Conservation (phyloP, 2,797 vertebrate species). For the Ispidina lecontei region DNA sequence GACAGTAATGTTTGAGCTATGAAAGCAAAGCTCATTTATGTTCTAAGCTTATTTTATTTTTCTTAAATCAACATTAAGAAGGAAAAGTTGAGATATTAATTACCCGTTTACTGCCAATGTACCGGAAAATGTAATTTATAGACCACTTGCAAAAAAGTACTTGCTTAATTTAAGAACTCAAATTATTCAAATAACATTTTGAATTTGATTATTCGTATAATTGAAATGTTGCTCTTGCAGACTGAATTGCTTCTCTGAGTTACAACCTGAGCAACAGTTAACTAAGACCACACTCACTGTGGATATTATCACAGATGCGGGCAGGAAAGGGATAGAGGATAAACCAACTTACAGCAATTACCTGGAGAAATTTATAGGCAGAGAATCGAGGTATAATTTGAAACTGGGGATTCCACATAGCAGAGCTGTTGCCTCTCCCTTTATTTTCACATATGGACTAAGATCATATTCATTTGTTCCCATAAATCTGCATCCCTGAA, state of each 20-base stretch:
- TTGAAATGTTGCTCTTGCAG: conserved; percentile 78
- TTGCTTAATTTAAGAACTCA: conserved; percentile 90
- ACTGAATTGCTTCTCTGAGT: conserved; percentile 76
- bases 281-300: conserved; percentile 69
- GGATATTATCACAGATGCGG: conserved; percentile 19
- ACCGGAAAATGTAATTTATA: conserved; percentile 98
- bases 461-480: not conserved
- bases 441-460: not conserved
- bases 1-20: conserved; percentile 54
- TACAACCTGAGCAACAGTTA: conserved; percentile 77
- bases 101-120: conserved; percentile 96
- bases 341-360: not conserved
- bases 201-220: conserved; percentile 91
- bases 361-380: conserved; percentile 10
- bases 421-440: not conserved
- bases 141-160: conserved; percentile 89
- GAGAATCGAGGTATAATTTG: not conserved
- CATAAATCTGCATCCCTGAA: not conserved
- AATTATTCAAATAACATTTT: conserved; percentile 94
- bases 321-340: not conserved
- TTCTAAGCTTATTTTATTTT: conserved; percentile 80
- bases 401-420: not conserved
- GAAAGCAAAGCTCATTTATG: conserved; percentile 74
- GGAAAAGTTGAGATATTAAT: conserved; percentile 94
- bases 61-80: conserved; percentile 88